These are phyloP conservation scores for Otolemur garnettii DNA, from an alignment of 2,113 vertebrate species.

Conservation along the genomic window DNA sequence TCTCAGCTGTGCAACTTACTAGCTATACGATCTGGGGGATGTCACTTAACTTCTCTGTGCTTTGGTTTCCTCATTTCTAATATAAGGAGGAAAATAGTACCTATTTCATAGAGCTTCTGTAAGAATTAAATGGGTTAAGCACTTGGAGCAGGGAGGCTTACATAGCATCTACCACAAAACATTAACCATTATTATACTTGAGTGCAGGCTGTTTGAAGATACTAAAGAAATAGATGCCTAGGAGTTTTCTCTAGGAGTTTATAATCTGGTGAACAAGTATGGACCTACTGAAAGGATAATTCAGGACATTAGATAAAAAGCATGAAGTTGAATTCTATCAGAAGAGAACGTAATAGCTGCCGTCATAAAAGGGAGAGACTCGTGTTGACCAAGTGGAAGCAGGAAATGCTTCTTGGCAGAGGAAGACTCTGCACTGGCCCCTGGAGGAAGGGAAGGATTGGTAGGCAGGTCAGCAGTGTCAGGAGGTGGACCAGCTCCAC, in stretches of 20 bases:
- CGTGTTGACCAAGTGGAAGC: background rate
- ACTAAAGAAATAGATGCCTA: background rate
- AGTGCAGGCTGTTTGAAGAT: background rate
- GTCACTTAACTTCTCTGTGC: background rate
- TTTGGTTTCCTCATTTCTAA: constrained; percentile 23
- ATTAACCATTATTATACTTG: background rate
- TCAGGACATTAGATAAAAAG: background rate
- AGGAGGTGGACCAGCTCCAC: background rate
- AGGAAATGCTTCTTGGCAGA: background rate
- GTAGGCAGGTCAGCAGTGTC: background rate
- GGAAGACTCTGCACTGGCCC: background rate
- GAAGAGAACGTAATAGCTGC: background rate
- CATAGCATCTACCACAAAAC: background rate
- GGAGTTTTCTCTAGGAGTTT: background rate
- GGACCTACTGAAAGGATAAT: background rate
- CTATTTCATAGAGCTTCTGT: background rate
- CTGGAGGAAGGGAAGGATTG: background rate
- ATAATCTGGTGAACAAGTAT: background rate
- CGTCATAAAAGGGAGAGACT: background rate
- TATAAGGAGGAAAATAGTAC: background rate
- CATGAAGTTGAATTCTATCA: background rate
- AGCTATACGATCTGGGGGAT: background rate
- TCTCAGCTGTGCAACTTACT: background rate
- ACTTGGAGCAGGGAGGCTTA: background rate
- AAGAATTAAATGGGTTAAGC: background rate